A percentile compares a stretch with the other conserved stretches of the same genome.
Conservation (phyloP, 2,888 invertebrate genomes). For the Tromatobia lineatoria region DNA sequence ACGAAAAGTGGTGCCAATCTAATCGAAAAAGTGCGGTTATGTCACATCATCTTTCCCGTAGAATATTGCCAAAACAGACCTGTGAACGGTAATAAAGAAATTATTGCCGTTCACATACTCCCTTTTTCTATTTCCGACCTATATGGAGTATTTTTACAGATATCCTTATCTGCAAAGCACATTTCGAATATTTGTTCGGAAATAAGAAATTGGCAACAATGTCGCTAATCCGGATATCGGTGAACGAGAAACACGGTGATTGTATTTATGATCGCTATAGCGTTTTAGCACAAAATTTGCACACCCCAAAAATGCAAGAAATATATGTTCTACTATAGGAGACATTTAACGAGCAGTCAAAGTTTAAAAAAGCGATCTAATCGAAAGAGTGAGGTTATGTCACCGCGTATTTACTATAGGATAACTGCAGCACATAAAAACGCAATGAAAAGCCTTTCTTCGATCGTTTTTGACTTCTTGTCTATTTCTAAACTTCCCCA, state of each 20-base stretch:
- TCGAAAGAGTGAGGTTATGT: constrained; percentile 63
- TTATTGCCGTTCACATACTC: too few relatives aligned
- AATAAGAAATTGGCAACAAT: constrained; percentile 46
- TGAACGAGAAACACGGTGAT: constrained; percentile 43
- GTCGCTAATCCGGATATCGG: constrained; percentile 36
- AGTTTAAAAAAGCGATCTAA: constrained; percentile 32
- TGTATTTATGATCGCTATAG: too few relatives aligned
- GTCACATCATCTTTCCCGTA: not conserved
- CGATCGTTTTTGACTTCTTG: too few relatives aligned
- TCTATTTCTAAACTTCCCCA: not conserved
- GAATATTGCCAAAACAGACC: too few relatives aligned
- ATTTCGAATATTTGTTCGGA: not conserved
- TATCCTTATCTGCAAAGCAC: too few relatives aligned
- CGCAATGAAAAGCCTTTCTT: too few relatives aligned
- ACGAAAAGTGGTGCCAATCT: constrained; percentile 45
- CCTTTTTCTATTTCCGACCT: too few relatives aligned
- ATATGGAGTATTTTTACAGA: too few relatives aligned
- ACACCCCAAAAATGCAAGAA: too few relatives aligned
- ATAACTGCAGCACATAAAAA: not conserved
- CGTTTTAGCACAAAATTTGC: too few relatives aligned
- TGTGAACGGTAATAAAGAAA: too few relatives aligned
- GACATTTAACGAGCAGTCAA: constrained; percentile 49
- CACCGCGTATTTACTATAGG: not conserved
- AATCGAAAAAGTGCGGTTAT: constrained; percentile 57
- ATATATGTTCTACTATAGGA: too few relatives aligned